phyloP scores from a whole-genome alignment of 2,888 invertebrate species.

The Acleris holmiana region DNA sequence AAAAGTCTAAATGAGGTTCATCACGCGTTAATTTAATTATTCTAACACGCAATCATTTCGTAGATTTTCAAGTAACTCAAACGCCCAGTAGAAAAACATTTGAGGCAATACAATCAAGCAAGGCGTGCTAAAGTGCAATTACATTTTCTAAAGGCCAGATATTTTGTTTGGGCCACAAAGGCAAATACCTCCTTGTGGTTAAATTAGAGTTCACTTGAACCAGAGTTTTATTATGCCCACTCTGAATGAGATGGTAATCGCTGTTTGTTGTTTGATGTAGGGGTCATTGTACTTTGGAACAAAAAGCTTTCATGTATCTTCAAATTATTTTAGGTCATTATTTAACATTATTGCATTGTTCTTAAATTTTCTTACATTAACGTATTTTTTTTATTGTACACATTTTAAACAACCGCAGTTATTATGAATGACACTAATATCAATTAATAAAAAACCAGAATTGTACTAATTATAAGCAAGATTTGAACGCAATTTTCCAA shows the following conservation, averaged over 20 bases:
- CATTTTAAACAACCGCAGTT: too few species aligned
- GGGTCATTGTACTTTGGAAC: not conserved
- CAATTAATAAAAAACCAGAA: too few species aligned
- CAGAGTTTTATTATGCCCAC: not conserved
- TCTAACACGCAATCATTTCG: constrained; percentile 10
- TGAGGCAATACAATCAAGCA: constrained; percentile 7
- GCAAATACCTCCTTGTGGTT: constrained; percentile 28
- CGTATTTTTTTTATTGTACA: too few species aligned
- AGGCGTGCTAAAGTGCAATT: constrained; percentile 33
- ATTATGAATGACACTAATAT: too few species aligned
- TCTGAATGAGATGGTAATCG: constrained; percentile 1
- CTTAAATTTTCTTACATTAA: too few species aligned
- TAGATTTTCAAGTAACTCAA: constrained; percentile 9
- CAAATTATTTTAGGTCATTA: too few species aligned
- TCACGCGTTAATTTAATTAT: not conserved
- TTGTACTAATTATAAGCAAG: too few species aligned
- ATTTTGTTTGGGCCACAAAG: constrained; percentile 31
- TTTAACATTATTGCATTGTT: too few species aligned
- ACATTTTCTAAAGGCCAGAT: constrained; percentile 20
- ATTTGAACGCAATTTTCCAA: too few species aligned
- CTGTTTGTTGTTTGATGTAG: not conserved
- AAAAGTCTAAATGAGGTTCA: not conserved
- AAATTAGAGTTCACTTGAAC: constrained; percentile 22
- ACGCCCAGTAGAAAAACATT: constrained; percentile 7
- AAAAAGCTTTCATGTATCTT: not conserved